Evolutionary conservation across 2,888 invertebrate species (phyloP).

Genomic region (Hartigia nigra): DNA sequence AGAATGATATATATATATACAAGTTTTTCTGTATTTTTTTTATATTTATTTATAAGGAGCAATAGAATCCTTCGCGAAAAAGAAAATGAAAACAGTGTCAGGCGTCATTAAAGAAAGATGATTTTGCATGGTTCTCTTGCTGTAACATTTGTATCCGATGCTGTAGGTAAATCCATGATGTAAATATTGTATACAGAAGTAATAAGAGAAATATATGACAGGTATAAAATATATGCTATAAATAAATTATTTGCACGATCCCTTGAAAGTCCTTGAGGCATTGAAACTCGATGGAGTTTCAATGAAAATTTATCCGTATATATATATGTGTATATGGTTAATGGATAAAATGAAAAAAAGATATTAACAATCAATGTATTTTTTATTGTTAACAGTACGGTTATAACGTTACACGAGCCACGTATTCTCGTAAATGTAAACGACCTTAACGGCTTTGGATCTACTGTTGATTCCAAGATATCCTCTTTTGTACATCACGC

Average conservation of each 20-base stretch:
- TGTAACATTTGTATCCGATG: not conserved
- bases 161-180: not conserved
- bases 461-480: not conserved
- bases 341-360: not conserved
- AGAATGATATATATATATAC: too few relatives aligned
- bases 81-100: too few relatives aligned
- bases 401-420: not conserved
- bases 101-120: not conserved
- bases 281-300: too few relatives aligned
- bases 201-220: not conserved
- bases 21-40: too few relatives aligned
- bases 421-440: not conserved
- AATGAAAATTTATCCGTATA: too few relatives aligned
- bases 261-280: too few relatives aligned
- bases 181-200: not conserved
- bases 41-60: too few relatives aligned
- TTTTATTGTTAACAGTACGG: slow-evolving; percentile 22
- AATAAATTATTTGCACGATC: not conserved
- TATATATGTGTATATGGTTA: not conserved
- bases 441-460: not conserved
- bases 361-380: slow-evolving; percentile 6
- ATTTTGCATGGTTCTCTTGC: not conserved
- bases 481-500: not conserved
- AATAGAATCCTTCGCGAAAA: too few relatives aligned
- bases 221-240: not conserved